These are phyloP conservation scores for Chanos chanos DNA, from an alignment of 2,797 vertebrate species.

Conservation along the genomic window DNA sequence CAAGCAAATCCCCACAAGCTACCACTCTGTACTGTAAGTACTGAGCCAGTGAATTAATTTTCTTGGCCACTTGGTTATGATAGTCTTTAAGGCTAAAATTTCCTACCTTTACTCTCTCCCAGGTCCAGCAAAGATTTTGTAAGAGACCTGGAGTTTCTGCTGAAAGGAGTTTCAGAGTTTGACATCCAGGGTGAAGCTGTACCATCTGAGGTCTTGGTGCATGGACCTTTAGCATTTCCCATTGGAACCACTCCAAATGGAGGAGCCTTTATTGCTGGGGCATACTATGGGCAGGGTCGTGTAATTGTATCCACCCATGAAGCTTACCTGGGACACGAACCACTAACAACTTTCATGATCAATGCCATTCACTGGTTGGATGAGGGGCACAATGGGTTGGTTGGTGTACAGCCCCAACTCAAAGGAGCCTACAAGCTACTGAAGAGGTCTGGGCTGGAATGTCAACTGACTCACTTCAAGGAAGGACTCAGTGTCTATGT, in stretches of 20 bases:
- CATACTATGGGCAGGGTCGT: constrained; percentile 72
- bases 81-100: not conserved
- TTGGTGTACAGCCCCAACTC: constrained; percentile 55
- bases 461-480: constrained; percentile 56
- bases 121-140: constrained; percentile 65
- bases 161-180: constrained; percentile 69
- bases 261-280: constrained; percentile 70
- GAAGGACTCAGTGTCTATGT: constrained; percentile 70
- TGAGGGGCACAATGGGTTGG: constrained; percentile 61
- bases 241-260: constrained; percentile 56
- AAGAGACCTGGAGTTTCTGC: constrained; percentile 68
- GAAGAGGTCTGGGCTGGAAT: constrained; percentile 50
- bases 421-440: constrained; percentile 8
- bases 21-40: constrained; percentile 70
- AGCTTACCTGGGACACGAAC: constrained; percentile 48
- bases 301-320: constrained; percentile 74
- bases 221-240: constrained; percentile 77
- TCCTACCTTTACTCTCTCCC: no score
- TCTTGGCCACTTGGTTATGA: not conserved
- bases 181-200: constrained; percentile 43
- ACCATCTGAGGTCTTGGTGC: constrained; percentile 71
- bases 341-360: constrained; percentile 60
- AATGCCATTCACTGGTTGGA: constrained; percentile 79
- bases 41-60: not conserved
- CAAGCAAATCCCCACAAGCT: constrained; percentile 69